A percentile compares a stretch with the other conserved stretches of the same genome.
phyloP scores from a whole-genome alignment of 2,113 vertebrate species.

The Corythoichthys intestinalis region DNA sequence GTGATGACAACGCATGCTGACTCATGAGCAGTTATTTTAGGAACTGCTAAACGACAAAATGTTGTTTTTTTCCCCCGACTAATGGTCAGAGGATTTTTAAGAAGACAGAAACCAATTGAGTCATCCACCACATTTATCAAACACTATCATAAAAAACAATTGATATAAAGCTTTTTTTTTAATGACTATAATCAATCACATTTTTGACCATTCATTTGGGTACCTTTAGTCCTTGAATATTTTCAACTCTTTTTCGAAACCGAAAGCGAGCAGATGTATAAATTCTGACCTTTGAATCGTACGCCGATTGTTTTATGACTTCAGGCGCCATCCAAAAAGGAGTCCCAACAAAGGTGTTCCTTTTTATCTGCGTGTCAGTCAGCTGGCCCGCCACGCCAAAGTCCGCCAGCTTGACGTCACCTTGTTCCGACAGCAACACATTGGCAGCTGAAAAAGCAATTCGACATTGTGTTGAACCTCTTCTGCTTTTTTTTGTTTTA shows the following conservation, averaged over 20 bases:
- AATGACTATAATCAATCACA: no score
- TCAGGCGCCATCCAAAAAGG: conserved; percentile 99
- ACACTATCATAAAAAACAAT: background rate
- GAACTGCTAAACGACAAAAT: background rate
- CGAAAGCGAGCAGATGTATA: background rate
- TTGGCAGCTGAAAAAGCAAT: conserved; percentile 81
- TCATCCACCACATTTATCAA: background rate
- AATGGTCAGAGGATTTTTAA: background rate
- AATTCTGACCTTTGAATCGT: conserved; percentile 89
- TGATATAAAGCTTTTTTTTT: background rate
- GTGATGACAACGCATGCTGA: conserved; percentile 19
- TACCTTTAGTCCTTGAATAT: no score
- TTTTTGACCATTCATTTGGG: no score
- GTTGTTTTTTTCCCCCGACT: background rate
- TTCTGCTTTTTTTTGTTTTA: background rate
- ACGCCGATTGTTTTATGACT: conserved; percentile 95
- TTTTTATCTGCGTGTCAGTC: conserved; percentile 96
- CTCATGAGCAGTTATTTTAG: conserved; percentile 13
- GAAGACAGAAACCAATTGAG: background rate
- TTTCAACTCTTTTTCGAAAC: background rate
- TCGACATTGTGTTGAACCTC: background rate
- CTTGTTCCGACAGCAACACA: conserved; percentile 92
- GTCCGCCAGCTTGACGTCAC: conserved; percentile 94
- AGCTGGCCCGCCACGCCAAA: conserved; percentile 97
- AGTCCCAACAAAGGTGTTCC: conserved; percentile 96